A percentile compares a stretch with the other conserved stretches of the same genome.
These are phyloP conservation scores for human DNA, from an alignment of 2,113 vertebrate genomes.

Conservation along the genomic window DNA sequence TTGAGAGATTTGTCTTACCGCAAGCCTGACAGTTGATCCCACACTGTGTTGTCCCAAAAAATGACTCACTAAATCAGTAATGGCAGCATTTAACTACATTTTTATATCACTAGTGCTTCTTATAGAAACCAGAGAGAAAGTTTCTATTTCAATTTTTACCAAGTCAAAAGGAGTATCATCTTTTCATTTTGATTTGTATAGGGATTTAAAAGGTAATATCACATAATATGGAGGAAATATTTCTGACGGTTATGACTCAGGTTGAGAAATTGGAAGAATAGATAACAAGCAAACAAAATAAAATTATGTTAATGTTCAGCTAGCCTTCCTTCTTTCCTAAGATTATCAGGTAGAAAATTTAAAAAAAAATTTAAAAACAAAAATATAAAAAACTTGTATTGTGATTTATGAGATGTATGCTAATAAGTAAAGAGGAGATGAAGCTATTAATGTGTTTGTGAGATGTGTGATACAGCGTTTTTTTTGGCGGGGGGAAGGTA, in stretches of 20 bases:
- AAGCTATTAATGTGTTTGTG: background rate
- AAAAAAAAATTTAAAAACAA: background rate
- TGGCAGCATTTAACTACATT: background rate
- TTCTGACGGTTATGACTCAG: background rate
- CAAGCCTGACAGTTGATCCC: background rate
- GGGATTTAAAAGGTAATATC: background rate
- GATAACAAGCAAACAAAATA: background rate
- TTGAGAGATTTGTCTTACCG: background rate
- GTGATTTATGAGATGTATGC: background rate
- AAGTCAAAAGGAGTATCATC: background rate
- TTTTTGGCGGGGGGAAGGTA: background rate
- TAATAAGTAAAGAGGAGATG: conserved; percentile 37
- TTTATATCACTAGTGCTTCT: background rate
- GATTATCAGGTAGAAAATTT: background rate
- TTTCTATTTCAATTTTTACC: background rate
- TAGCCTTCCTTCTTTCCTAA: background rate
- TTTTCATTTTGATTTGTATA: background rate
- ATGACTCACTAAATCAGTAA: background rate
- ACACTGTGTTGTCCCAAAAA: background rate
- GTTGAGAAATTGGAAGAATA: background rate
- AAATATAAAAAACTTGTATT: background rate
- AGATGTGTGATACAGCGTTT: background rate
- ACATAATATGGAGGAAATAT: background rate
- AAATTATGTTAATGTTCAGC: background rate
- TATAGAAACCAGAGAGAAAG: background rate